Conservation (phyloP, 2,888 invertebrate species). For the Trachelus iudaicus region DNA sequence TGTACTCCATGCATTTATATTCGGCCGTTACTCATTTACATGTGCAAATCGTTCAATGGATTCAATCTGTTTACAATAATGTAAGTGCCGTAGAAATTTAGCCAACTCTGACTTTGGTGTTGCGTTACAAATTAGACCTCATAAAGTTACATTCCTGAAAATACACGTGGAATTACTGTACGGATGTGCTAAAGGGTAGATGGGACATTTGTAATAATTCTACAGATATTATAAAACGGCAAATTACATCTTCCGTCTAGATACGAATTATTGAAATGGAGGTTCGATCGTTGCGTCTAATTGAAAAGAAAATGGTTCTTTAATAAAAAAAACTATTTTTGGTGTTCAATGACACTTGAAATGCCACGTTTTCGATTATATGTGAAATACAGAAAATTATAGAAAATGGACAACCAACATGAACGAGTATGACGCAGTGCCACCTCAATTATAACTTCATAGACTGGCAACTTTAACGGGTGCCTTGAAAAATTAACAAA, state of each 20-base stretch:
- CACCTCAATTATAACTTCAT: slow-evolving; percentile 3
- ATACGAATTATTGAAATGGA: not conserved
- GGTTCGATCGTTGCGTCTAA: not conserved
- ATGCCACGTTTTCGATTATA: not conserved
- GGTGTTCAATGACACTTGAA: no score
- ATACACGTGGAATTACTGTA: not conserved
- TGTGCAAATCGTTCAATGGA: slow-evolving; percentile 14
- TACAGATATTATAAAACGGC: not conserved
- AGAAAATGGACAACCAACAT: not conserved
- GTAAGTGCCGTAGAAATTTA: not conserved
- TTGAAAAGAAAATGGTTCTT: not conserved
- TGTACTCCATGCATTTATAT: slow-evolving; percentile 7
- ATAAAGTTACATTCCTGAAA: not conserved
- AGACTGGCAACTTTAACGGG: not conserved
- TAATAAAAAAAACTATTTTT: no score
- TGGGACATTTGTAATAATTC: not conserved
- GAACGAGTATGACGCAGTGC: not conserved
- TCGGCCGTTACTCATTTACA: slow-evolving; percentile 44
- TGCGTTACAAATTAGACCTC: not conserved
- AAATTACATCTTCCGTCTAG: not conserved
- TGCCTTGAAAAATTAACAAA: not conserved
- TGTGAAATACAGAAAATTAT: not conserved
- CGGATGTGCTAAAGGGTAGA: not conserved
- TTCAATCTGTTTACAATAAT: not conserved
- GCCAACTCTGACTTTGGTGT: not conserved